A percentile compares a stretch with the other conserved stretches of the same genome.
These are phyloP conservation scores for Leucozona laternaria DNA, from an alignment of 2,888 invertebrate genomes.

Conservation along the genomic window DNA sequence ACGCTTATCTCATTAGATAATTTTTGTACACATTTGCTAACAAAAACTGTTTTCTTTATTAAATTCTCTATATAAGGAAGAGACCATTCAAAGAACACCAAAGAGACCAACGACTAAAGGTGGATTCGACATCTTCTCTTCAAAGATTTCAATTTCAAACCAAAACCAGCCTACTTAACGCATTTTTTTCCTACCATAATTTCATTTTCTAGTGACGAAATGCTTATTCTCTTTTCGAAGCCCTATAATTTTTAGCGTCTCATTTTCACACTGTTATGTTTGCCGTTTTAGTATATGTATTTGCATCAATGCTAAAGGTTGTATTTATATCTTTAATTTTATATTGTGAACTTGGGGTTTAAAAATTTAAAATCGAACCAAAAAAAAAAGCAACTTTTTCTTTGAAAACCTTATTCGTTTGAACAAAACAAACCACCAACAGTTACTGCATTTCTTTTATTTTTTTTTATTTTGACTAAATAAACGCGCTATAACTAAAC, in stretches of 20 bases:
- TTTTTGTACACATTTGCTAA: no score
- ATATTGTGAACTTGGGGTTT: not conserved
- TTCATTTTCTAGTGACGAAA: not conserved
- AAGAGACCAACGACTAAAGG: not conserved
- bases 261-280: not conserved
- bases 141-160: not conserved
- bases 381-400: constrained; percentile 13
- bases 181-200: not conserved
- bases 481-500: constrained; percentile 32
- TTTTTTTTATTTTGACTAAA: constrained; percentile 5
- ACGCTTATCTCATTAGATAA: no score
- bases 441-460: constrained; percentile 59
- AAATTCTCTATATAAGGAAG: no score
- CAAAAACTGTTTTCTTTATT: no score
- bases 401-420: not conserved
- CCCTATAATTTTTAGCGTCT: not conserved
- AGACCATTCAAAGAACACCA: no score
- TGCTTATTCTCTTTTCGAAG: not conserved
- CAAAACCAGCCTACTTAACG: no score
- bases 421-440: constrained; percentile 7
- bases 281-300: not conserved
- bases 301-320: not conserved
- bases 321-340: not conserved
- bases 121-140: not conserved
- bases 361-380: not conserved